These are phyloP conservation scores for Nineta flava DNA, from an alignment of 2,888 invertebrate species.

Conservation along the genomic window DNA sequence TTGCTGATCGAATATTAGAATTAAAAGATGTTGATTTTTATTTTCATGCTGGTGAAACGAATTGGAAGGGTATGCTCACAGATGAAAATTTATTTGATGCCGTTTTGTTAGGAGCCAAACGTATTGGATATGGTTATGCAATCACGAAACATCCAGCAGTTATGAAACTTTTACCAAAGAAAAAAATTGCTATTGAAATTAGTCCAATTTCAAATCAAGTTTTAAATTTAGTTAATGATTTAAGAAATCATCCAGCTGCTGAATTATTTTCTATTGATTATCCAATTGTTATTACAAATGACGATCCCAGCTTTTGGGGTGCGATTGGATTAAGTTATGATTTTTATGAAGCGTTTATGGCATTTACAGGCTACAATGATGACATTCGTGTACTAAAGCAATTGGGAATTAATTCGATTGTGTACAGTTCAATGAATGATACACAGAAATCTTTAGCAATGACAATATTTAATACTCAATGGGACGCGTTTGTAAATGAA, in stretches of 20 bases:
- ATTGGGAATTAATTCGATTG: conserved; percentile 56
- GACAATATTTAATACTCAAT: conserved; percentile 34
- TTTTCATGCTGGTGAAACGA: conserved; percentile 72
- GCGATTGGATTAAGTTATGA: conserved; percentile 57
- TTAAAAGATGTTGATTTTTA: conserved; percentile 43
- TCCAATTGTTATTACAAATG: conserved; percentile 61
- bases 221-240: conserved; percentile 48
- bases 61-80: conserved; percentile 50
- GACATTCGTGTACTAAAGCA: conserved; percentile 58
- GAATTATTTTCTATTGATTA: conserved; percentile 44
- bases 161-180: conserved; percentile 35
- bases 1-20: conserved; percentile 35
- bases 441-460: conserved; percentile 33
- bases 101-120: conserved; percentile 50
- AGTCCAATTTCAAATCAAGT: conserved; percentile 63
- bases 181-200: conserved; percentile 54
- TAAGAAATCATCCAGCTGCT: conserved; percentile 60
- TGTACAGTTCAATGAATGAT: conserved; percentile 42
- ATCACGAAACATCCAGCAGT: conserved; percentile 55
- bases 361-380: conserved; percentile 46
- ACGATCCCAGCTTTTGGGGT: conserved; percentile 67
- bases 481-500: conserved; percentile 37
- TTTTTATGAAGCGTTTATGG: conserved; percentile 63
- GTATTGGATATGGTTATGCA: conserved; percentile 67
- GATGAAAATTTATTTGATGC: conserved; percentile 68